Percentiles rank a stretch among this genome's conserved stretches.
Evolutionary conservation across 2,113 vertebrate species (phyloP).

Genomic region (Astatotilapia flaviijosephi): DNA sequence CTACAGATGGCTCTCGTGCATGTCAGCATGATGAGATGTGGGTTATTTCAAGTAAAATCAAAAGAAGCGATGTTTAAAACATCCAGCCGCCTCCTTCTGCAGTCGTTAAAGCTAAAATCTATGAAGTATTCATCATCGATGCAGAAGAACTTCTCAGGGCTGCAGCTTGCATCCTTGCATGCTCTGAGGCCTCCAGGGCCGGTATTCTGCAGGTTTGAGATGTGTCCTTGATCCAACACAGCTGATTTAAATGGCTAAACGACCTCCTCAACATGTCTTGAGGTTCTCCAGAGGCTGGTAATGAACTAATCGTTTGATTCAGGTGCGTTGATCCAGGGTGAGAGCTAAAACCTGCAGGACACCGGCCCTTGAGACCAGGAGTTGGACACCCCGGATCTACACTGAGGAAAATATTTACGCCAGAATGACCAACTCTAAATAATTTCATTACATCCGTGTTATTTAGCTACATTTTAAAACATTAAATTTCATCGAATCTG

Average conservation of each 20-base stretch:
- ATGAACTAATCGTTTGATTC: neutral
- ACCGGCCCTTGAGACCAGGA: fast-evolving
- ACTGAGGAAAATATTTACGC: neutral
- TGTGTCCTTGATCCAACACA: neutral
- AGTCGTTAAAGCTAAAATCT: neutral
- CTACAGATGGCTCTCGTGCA: fast-evolving
- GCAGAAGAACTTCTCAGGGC: neutral
- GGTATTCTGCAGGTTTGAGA: neutral
- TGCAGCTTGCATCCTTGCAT: neutral
- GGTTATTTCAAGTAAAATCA: neutral
- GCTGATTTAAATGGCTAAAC: neutral
- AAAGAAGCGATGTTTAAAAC: neutral
- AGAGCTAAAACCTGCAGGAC: neutral
- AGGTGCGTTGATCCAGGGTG: neutral
- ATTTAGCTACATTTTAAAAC: neutral
- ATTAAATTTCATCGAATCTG: neutral
- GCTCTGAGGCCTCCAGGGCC: neutral
- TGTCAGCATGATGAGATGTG: neutral
- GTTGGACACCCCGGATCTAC: no score
- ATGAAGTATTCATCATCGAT: fast-evolving
- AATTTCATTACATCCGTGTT: neutral
- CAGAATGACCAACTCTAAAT: neutral
- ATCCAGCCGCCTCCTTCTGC: neutral
- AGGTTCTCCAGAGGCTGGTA: neutral
- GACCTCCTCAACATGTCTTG: neutral